Percentiles rank a stretch among this genome's conserved stretches.
These are phyloP conservation scores for Silurus meridionalis DNA, from an alignment of 2,113 vertebrate species.

Conservation along the genomic window DNA sequence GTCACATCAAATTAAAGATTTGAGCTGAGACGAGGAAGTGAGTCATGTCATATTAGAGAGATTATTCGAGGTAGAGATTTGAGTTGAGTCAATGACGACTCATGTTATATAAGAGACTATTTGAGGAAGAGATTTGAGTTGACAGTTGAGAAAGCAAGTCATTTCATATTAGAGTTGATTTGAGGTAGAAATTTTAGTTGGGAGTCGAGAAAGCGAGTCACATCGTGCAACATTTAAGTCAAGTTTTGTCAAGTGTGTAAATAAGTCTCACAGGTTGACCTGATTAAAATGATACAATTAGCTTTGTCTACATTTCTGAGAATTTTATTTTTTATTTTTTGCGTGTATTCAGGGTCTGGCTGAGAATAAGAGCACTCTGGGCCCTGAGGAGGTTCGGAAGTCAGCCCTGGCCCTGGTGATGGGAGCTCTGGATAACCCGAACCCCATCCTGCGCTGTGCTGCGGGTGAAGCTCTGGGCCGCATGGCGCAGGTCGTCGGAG, in stretches of 20 bases:
- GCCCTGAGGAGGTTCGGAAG: constrained; percentile 95
- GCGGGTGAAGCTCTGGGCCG: constrained; percentile 95
- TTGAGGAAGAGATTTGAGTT: neutral
- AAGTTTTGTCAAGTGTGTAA: no score
- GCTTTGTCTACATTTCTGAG: neutral
- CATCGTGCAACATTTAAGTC: no score
- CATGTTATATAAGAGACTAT: no score
- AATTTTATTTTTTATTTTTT: neutral
- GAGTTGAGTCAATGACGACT: neutral
- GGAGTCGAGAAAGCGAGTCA: no score
- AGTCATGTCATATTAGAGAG: neutral
- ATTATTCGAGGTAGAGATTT: neutral
- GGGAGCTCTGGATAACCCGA: constrained; percentile 96
- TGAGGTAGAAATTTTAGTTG: neutral
- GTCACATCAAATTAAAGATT: neutral
- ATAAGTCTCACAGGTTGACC: neutral
- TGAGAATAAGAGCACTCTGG: constrained; percentile 96
- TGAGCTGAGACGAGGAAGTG: neutral
- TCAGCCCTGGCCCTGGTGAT: constrained; percentile 96
- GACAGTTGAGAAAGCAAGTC: neutral
- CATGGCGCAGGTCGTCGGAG: constrained; percentile 98
- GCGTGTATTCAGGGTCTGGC: constrained; percentile 84
- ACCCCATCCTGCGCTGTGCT: constrained; percentile 94
- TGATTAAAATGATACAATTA: neutral
- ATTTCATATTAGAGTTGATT: neutral